Base-by-base conservation (phyloP, 2,888 invertebrate species). In the Scaptomyza reducta region DNA sequence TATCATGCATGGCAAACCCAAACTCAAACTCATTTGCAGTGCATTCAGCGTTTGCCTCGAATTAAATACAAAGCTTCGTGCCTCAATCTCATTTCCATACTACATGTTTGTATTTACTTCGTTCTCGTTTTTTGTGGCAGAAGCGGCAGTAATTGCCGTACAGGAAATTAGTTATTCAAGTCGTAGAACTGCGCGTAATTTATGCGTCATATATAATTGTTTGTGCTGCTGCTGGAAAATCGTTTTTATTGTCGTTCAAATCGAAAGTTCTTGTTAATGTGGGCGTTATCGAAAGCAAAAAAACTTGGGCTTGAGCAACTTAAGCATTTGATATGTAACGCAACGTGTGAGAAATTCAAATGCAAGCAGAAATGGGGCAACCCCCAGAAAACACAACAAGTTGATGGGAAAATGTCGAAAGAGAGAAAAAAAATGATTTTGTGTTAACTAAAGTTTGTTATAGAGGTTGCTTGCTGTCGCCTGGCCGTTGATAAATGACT, bases 81-180 rank as follows among this genome's bases (percentile, higher is more conserved):
- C 33, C 31, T n/a, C n/a, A 65, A 49, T 42, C 65, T 62, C 61
- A 66, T 74, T 63, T 66, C 60, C 56, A 62, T 66, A 11, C 50
- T 63, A 11, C 50, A 55, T 64, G 50, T 58, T 54, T 42, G 42
- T 44, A 69, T 69, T 71, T 63, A 61, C 33, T 68, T 54, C 54
- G 18, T 46, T 53, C 5, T 33, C 35, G 22, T 49, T 27, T n/a
- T 35, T 16, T 45, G 6, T 50, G 7, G 41, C n/a, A 22, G n/a
- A 46, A 70, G 73, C 74, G 68, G 79, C 77, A 66, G 82, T 83
- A 86, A 86, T 82, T 87, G 84, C 65, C 63, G 31, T 55, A 64
- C 80, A 87, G 87, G 80, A 85, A 85, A 85, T 85, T 85, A 87
- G 74, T 79, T 74, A 85, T 87, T 85, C 85, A 85, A 57, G 45